A percentile compares a stretch with the other conserved stretches of the same genome.
Evolutionary conservation across 2,888 invertebrate genomes (phyloP).

Genomic region (Galerucella nymphaeae): DNA sequence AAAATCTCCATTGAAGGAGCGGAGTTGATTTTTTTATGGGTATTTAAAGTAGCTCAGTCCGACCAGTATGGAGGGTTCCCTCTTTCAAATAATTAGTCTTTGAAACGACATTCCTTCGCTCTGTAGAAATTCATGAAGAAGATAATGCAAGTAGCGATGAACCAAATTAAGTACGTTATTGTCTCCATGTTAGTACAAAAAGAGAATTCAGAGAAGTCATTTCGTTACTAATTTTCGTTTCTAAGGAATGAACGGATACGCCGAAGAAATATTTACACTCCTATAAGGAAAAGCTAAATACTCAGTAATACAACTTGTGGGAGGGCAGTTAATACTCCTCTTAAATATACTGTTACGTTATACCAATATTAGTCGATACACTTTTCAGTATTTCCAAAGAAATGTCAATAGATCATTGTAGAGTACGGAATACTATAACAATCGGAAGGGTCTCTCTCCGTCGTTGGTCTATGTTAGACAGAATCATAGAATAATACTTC

Average conservation of each 20-base stretch:
- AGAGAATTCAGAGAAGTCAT: constrained; percentile 15
- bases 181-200: constrained; percentile 15
- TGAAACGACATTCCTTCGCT: constrained; percentile 20
- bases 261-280: constrained; percentile 4
- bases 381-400: too few species aligned
- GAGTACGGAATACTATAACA: too few species aligned
- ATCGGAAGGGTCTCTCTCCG: too few species aligned
- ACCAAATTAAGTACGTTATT: constrained; percentile 19
- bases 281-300: not conserved
- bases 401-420: too few species aligned
- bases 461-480: too few species aligned
- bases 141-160: constrained; percentile 15
- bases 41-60: constrained; percentile 25
- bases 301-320: not conserved
- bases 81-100: constrained; percentile 25
- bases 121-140: constrained; percentile 21
- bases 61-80: constrained; percentile 19
- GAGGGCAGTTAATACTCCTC: not conserved
- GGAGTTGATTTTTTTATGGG: constrained; percentile 23
- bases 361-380: too few species aligned
- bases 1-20: constrained; percentile 25
- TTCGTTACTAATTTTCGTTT: constrained; percentile 7
- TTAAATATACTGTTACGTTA: not conserved
- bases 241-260: not conserved
- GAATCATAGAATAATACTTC: too few species aligned